Evolutionary conservation across 2,888 invertebrate species (phyloP).

Genomic region (Imbricaverruca yamaguchii): DNA sequence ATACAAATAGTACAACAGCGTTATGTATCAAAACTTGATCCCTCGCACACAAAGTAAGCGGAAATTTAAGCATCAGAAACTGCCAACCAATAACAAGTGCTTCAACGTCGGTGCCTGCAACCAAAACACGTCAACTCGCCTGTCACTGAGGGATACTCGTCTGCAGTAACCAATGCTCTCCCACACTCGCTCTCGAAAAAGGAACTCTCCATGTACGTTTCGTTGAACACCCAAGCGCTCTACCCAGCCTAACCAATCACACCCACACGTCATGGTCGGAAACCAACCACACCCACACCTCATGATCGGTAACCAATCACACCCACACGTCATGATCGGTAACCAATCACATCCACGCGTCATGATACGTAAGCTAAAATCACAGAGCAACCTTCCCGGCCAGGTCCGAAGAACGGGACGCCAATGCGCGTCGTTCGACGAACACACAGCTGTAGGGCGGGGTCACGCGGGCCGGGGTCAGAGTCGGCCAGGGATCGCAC

Average conservation of each 20-base stretch:
- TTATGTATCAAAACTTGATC: conserved; percentile 22
- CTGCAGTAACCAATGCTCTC: not conserved
- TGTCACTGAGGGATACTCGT: not conserved
- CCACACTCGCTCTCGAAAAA: not conserved
- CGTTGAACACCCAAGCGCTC: not conserved
- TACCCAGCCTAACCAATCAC: not conserved
- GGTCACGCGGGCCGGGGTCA: not conserved
- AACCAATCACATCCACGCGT: not conserved
- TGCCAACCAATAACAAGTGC: not conserved
- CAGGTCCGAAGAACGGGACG: not conserved
- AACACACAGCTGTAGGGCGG: too few relatives aligned
- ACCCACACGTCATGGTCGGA: not conserved
- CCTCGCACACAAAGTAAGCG: conserved; percentile 4
- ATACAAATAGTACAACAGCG: conserved; percentile 21
- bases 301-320: too few relatives aligned
- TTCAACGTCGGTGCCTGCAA: not conserved
- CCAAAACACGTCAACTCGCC: not conserved
- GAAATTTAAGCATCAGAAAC: conserved; percentile 11
- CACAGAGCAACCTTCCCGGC: not conserved
- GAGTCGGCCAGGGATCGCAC: not conserved
- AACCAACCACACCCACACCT: not conserved
- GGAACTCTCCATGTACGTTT: conserved; percentile 16
- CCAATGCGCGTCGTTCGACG: too few relatives aligned
- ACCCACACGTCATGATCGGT: not conserved
- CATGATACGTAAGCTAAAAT: not conserved